A percentile compares a stretch with the other conserved stretches of the same genome.
Evolutionary conservation across 2,888 invertebrate genomes (phyloP).

Genomic region (Hirtodrosophila trivittata): DNA sequence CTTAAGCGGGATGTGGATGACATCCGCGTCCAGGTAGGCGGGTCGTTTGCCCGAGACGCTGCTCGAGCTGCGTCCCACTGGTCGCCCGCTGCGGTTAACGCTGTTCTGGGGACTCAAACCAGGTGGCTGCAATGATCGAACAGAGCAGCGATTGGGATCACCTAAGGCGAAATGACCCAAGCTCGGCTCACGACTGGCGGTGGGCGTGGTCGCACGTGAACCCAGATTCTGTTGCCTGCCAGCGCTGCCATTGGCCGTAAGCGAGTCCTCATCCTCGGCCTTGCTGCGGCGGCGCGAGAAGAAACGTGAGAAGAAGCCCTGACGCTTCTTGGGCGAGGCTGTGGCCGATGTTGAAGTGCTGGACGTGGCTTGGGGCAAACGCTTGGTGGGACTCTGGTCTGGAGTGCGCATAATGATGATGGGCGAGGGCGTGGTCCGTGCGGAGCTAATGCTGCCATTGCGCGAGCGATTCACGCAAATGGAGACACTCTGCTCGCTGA

Average conservation of each 20-base stretch:
- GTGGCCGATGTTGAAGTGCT: slow-evolving; percentile 49
- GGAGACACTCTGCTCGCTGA: slow-evolving; percentile 58
- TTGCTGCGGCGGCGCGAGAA: slow-evolving; percentile 85
- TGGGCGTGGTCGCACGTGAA: slow-evolving; percentile 71
- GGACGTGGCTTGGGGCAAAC: slow-evolving; percentile 81
- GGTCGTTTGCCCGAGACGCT: slow-evolving; percentile 87
- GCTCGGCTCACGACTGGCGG: slow-evolving; percentile 81
- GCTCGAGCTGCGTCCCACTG: slow-evolving; percentile 86
- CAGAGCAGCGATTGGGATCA: slow-evolving; percentile 81
- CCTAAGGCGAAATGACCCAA: slow-evolving; percentile 78
- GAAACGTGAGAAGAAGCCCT: slow-evolving; percentile 87
- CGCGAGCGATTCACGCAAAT: slow-evolving; percentile 69
- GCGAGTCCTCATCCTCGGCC: slow-evolving; percentile 76
- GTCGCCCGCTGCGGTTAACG: slow-evolving; percentile 78
- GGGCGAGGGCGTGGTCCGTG: slow-evolving; percentile 81
- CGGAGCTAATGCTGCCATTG: slow-evolving; percentile 73
- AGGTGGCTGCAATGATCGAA: slow-evolving; percentile 81
- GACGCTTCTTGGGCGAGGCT: slow-evolving; percentile 86
- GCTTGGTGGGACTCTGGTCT: slow-evolving; percentile 85
- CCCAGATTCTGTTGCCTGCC: slow-evolving; percentile 26
- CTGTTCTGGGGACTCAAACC: slow-evolving; percentile 82
- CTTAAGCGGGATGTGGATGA: slow-evolving; percentile 88
- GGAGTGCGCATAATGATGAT: slow-evolving; percentile 84
- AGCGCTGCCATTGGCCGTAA: slow-evolving; percentile 16
- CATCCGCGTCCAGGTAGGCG: slow-evolving; percentile 85